phyloP scores from a whole-genome alignment of 2,113 vertebrate genomes.

The Pelecanoides urinatrix region DNA sequence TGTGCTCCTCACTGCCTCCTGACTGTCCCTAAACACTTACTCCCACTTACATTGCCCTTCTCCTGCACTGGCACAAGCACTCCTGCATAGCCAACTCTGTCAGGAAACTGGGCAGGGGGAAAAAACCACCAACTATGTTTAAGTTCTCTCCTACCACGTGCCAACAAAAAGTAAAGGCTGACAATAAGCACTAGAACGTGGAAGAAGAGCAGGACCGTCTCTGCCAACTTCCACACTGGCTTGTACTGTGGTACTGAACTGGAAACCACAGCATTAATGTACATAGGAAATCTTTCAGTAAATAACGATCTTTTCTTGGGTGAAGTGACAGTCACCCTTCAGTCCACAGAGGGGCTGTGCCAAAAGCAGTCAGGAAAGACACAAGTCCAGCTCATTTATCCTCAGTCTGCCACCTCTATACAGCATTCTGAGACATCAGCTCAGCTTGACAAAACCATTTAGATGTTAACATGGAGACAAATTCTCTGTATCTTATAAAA shows the following conservation, averaged over 20 bases:
- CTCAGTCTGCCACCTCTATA: background rate
- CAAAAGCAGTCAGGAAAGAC: background rate
- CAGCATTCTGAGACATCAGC: background rate
- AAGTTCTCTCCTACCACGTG: rapidly evolving
- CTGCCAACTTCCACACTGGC: background rate
- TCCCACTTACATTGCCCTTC: background rate
- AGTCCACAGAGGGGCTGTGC: background rate
- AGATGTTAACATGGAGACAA: background rate
- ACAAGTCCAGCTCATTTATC: background rate
- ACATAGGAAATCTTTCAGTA: background rate
- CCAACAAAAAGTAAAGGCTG: background rate
- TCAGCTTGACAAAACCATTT: background rate
- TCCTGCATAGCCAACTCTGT: background rate
- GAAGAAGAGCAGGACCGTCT: background rate
- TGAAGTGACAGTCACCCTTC: background rate
- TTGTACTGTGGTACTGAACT: background rate
- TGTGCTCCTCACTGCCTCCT: background rate
- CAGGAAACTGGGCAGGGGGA: background rate
- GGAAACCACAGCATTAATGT: background rate
- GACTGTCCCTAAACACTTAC: background rate
- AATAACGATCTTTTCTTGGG: background rate
- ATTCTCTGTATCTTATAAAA: background rate
- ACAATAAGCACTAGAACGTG: background rate
- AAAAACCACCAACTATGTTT: background rate
- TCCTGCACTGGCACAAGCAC: background rate